Base-by-base conservation (phyloP, 2,797 vertebrate species). In the Glyptemys insculpta region DNA sequence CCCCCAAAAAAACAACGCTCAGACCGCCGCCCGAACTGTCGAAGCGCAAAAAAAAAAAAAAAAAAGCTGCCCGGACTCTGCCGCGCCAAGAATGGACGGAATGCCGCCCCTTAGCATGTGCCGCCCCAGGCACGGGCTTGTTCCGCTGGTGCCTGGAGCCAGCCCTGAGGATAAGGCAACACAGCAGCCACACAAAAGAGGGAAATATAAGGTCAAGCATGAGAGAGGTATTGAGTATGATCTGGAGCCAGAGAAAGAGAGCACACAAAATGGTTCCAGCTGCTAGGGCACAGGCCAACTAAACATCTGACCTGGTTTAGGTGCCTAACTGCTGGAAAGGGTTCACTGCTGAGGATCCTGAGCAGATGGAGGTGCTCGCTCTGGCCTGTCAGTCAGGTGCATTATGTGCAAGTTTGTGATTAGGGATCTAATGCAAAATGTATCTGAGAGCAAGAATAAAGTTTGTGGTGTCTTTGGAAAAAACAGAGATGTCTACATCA, bases 321-420 rank as follows among this genome's bases (percentile, higher is more conserved):
- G n/a, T 41, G n/a, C 37, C 37, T 72, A 72, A 72, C 19, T 21
- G 9, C 65, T 23, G 37, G 68, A 72, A 72, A 72, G 37, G 37
- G 68, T 41, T 72, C 21, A 41, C 21, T 23, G 19, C n/a, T 72
- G 68, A 72, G 19, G 68, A 12, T 21, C 5, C 68, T 72, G 68
- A 41, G 37, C 37, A 72, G 21, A 72, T n/a, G 37, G n/a, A 72
- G 10, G 3, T 41, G 19, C 68, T 72, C 25, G 68, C 21, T 72
- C n/a, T 37, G 65, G 19, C 65, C n/a, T 68, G 65, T 68, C 65
- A 68, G n/a, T 37, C 21, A 72, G 37, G 37, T 41, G 18, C 19
- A 37, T 41, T 41, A 2, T 4, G 1, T 74, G 84, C 87, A 0
- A 0, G 50, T 83, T 1, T 44, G 34, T 72, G 41, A 49, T 44